Percentiles rank a stretch among this genome's conserved stretches.
Conservation (phyloP, 2,113 vertebrate species). For the Ellobius talpinus region DNA sequence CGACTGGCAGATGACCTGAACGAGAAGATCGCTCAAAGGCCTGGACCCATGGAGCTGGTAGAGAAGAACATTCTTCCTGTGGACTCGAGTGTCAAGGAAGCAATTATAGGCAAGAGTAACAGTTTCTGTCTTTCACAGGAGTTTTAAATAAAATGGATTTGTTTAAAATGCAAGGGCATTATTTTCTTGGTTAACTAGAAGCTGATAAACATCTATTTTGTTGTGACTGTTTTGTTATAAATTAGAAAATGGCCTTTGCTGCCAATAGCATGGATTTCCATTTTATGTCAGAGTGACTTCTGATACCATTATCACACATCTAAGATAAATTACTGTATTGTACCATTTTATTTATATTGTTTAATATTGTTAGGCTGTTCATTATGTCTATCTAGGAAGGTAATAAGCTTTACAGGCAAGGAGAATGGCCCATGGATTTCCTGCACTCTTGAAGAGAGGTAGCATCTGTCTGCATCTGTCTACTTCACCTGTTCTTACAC, state of each 20-base stretch:
- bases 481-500: background rate
- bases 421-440: background rate
- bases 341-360: background rate
- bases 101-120: conserved; percentile 93
- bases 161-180: background rate
- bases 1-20: conserved; percentile 97
- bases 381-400: conserved; percentile 25
- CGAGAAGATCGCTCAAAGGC: conserved; percentile 98
- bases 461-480: background rate
- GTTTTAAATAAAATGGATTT: conserved; percentile 26
- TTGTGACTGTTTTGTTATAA: background rate
- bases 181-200: conserved; percentile 40
- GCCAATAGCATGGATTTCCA: background rate
- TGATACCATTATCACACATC: background rate
- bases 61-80: conserved; percentile 99
- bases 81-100: conserved; percentile 96
- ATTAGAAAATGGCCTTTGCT: background rate
- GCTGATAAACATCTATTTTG: background rate
- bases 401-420: background rate
- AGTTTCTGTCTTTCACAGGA: background rate
- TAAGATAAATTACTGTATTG: background rate
- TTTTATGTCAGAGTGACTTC: background rate
- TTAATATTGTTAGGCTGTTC: background rate
- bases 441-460: background rate
- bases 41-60: conserved; percentile 98